Percentiles rank a stretch among this genome's conserved stretches.
Evolutionary conservation across 2,113 vertebrate species (phyloP).

Genomic region (Festucalex cinctus): DNA sequence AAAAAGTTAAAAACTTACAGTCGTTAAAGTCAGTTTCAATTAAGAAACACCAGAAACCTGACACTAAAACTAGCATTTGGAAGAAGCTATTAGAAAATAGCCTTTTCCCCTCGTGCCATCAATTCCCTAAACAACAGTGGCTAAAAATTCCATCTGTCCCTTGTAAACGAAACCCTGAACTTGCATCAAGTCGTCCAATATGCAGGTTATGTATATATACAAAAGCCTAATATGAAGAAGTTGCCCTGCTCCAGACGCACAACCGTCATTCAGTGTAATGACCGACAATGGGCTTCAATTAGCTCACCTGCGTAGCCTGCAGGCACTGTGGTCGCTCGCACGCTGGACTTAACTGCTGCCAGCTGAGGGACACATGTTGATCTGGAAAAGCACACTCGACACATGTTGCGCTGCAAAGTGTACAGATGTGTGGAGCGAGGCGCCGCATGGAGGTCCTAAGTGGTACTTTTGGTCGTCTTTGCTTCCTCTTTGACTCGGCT

Average conservation of each 20-base stretch:
- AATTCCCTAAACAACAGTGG: no score
- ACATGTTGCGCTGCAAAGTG: constrained; percentile 23
- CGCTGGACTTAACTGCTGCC: constrained; percentile 30
- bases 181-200: no score
- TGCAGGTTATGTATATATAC: no score
- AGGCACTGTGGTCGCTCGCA: not conserved
- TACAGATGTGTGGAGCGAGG: constrained; percentile 13
- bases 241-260: constrained; percentile 26
- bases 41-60: no score
- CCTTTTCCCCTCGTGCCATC: no score
- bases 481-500: constrained; percentile 33
- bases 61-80: no score
- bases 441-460: constrained; percentile 1
- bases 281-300: constrained; percentile 51
- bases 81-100: no score
- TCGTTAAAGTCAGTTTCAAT: no score
- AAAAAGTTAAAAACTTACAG: no score
- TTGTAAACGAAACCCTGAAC: no score
- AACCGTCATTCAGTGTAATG: constrained; percentile 48
- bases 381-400: constrained; percentile 21
- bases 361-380: constrained; percentile 33
- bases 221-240: constrained; percentile 2
- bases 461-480: constrained; percentile 16
- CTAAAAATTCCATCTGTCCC: no score
- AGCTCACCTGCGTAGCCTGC: constrained; percentile 45